Evolutionary conservation across 1,140 invertebrate species (phyloP), one percentile per base, ranked within the genome.

Genomic region (Nasonia longicornis): DNA sequence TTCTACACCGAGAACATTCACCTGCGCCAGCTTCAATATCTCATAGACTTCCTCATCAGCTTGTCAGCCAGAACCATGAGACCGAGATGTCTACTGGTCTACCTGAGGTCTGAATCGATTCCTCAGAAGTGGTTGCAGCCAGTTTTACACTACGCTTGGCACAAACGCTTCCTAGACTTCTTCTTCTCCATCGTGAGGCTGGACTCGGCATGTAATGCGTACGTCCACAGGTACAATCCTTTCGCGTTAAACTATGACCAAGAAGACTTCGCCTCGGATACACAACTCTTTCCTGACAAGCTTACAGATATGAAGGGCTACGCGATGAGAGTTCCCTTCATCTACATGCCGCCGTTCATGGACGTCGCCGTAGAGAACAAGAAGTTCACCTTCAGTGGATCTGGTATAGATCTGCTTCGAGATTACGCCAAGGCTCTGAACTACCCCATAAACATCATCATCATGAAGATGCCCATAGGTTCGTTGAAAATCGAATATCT

Each of bases 331-430:
- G n/a, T 66, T n/a, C 67, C 77, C 0, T 78, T 52, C 35, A 52
- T 78, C 7, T 48, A 78, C 29, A 70, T 78, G 16, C 77, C 67
- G 35, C 77, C 77, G 11, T 70, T 70, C 0, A 78, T 70, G 75
- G 38, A 58, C 1, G 31, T 76, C 11, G 6, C 11, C 12, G 4
- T 76, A 14, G n/a, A 10, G 3, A 69, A 78, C 2, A 8, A 70
- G 10, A 78, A 26, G 16, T 70, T 78, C 0, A 38, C 6, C 6
- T 70, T 70, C 14, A 35, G 48, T 22, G 77, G 52, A 7, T 16
- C 31, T 0, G 77, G 69, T 12, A 52, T 70, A 2, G 31, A 48
- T 29, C 6, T 71, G 12, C 20, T 71, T 6, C 69, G 48, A 2
- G 38, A 70, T 14, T 71, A 64, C 29, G 64, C 63, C 6, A 16